Evolutionary conservation across 2,888 invertebrate species (phyloP).

Genomic region (Sinhomidia bicolor): DNA sequence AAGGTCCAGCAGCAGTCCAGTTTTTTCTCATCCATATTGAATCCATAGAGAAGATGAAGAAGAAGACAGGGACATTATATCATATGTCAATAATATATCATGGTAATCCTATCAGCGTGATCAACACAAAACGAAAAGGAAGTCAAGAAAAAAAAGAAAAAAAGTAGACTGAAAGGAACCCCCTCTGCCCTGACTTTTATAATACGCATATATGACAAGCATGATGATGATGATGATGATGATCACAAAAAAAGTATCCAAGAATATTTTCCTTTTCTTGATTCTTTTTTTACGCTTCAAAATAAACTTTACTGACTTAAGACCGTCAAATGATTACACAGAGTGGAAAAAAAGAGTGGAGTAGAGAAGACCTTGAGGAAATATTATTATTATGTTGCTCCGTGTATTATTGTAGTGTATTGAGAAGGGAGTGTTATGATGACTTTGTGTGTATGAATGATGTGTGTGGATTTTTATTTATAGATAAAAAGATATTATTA

Average conservation of each 20-base stretch:
- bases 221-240: no score
- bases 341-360: neutral
- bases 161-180: conserved; percentile 58
- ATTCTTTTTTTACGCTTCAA: conserved; percentile 56
- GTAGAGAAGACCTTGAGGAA: conserved; percentile 50
- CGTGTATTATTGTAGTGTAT: neutral
- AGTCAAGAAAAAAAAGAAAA: conserved; percentile 39
- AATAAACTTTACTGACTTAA: conserved; percentile 63
- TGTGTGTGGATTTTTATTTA: conserved; percentile 36
- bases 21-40: neutral
- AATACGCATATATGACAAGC: neutral
- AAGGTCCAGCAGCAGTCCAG: conserved; percentile 32
- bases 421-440: conserved; percentile 30
- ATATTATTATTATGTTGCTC: neutral
- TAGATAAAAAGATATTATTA: conserved; percentile 28
- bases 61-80: conserved; percentile 62
- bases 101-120: conserved; percentile 71
- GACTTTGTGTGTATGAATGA: neutral
- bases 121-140: conserved; percentile 55
- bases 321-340: conserved; percentile 49
- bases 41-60: no score
- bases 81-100: conserved; percentile 73
- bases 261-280: conserved; percentile 35
- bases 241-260: conserved; percentile 4
- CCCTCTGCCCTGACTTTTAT: conserved; percentile 16